phyloP scores from a whole-genome alignment of 2,888 invertebrate species.

The Branchipolynoe longqiensis region DNA sequence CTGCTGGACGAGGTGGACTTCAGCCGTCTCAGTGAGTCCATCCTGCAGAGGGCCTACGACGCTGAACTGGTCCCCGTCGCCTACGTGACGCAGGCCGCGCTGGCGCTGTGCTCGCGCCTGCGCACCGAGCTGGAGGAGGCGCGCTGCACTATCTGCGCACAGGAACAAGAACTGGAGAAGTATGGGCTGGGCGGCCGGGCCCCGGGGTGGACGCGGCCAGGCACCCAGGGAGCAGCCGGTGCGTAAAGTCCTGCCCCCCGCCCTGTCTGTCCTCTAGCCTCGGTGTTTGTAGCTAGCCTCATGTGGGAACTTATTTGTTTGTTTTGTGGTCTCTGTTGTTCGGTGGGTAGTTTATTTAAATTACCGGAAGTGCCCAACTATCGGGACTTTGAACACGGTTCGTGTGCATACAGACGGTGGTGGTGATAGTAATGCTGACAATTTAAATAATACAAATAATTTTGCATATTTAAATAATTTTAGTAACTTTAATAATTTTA shows the following conservation, averaged over 20 bases:
- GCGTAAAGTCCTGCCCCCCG: not conserved
- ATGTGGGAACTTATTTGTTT: too few species aligned
- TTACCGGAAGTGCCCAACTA: too few species aligned
- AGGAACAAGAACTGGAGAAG: constrained; percentile 73
- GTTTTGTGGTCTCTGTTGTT: too few species aligned
- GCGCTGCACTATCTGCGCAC: constrained; percentile 73
- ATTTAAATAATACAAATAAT: too few species aligned
- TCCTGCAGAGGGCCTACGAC: constrained; percentile 75
- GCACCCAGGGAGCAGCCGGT: not conserved
- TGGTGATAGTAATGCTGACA: too few species aligned
- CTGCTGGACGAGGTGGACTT: constrained; percentile 76
- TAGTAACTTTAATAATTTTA: too few species aligned
- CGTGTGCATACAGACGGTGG: too few species aligned
- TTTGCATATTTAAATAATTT: too few species aligned
- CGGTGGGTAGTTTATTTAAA: too few species aligned
- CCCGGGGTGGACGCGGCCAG: constrained; percentile 9
- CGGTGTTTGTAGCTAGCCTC: too few species aligned
- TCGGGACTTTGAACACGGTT: too few species aligned
- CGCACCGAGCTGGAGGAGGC: constrained; percentile 75
- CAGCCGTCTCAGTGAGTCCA: constrained; percentile 75
- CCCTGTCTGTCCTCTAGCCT: not conserved
- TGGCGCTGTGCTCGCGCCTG: constrained; percentile 75
- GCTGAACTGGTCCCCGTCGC: constrained; percentile 75
- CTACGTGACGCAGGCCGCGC: constrained; percentile 76
- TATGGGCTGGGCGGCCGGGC: constrained; percentile 58